Conservation (phyloP, 2,797 vertebrate genomes). For the Melanotaenia pygmaea region DNA sequence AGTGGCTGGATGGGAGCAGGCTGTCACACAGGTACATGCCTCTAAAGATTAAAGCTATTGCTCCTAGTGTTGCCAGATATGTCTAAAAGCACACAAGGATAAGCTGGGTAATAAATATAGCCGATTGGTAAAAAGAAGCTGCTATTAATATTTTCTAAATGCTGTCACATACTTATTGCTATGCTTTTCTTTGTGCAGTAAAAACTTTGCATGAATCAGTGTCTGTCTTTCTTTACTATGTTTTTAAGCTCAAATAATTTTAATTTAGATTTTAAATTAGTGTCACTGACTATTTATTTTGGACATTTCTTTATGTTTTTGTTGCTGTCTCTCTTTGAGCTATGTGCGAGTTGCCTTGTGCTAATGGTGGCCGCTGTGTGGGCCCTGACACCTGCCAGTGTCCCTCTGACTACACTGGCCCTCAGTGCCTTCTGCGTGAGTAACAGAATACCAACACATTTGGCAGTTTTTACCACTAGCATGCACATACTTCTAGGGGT, state of each 20-base stretch:
- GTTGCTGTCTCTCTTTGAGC: slow-evolving; percentile 62
- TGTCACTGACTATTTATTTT: not conserved
- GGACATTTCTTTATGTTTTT: not conserved
- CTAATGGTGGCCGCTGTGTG: slow-evolving; percentile 84
- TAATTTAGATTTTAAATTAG: not conserved
- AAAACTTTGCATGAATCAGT: not conserved
- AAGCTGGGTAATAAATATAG: not conserved
- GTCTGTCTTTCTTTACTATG: not conserved
- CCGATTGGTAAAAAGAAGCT: not conserved
- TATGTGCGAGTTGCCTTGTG: slow-evolving; percentile 84
- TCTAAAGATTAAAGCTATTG: not conserved
- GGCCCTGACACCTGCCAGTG: slow-evolving; percentile 84
- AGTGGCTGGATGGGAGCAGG: slow-evolving; percentile 82
- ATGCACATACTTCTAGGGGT: not conserved
- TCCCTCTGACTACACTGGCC: slow-evolving; percentile 84
- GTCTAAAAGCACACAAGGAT: not conserved
- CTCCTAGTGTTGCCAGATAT: not conserved
- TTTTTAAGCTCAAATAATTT: not conserved
- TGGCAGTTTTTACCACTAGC: slow-evolving; percentile 12
- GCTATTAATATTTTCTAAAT: not conserved
- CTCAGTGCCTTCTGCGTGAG: slow-evolving; percentile 85
- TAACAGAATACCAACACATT: slow-evolving; percentile 46
- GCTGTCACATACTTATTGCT: not conserved
- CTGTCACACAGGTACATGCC: slow-evolving; percentile 83
- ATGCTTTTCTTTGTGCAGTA: not conserved